Base-by-base conservation (phyloP, 2,797 vertebrate genomes). In the Eutrigla gurnardus region DNA sequence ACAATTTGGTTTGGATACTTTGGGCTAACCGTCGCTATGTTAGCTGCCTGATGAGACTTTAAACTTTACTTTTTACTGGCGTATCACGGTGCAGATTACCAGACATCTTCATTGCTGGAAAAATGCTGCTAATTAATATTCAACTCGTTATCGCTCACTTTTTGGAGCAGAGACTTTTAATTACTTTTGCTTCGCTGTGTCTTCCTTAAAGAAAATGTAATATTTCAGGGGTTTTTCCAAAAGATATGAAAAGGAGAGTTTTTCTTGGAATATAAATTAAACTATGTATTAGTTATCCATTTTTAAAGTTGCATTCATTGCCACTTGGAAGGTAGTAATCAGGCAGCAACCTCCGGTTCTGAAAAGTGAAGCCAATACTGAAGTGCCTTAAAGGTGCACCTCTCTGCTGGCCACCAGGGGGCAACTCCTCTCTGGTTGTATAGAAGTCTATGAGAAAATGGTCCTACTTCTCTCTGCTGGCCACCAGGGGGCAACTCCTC, bases 121-220 rank as follows among this genome's bases (percentile, higher is more conserved):
- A 69, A 65, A 69, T 14, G 9, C 6, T 39, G 40, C 45, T 63
- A 35, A 77, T 77, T 73, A 80, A 42, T 69, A 32, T 57, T 43
- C 32, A 60, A 13, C 63, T 45, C 55, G 25, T 17, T 42, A 0
- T 15, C 40, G 70, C 17, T 33, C 59, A 42, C n/a, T 65, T 50
- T 25, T 11, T 0, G 5, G 7, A 47, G 12, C 14, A 1, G 49
- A 40, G 18, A 60, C 32, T 36, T n/a, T 11, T 3, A 43, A 68
- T 52, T 55, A 18, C 36, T 39, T 64, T 73, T 63, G 11, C 3
- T 32, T 43, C 25, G 75, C 25, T 25, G 25, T 25, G 25, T 25
- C 25, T 25, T 25, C 25, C 2, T 1, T 25, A 25, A 25, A 25
- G 25, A 25, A 25, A 25, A 25, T 25, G 25, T 25, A 25, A 25